Base-by-base conservation (phyloP, 2,113 vertebrate genomes). In the Columba janthina region DNA sequence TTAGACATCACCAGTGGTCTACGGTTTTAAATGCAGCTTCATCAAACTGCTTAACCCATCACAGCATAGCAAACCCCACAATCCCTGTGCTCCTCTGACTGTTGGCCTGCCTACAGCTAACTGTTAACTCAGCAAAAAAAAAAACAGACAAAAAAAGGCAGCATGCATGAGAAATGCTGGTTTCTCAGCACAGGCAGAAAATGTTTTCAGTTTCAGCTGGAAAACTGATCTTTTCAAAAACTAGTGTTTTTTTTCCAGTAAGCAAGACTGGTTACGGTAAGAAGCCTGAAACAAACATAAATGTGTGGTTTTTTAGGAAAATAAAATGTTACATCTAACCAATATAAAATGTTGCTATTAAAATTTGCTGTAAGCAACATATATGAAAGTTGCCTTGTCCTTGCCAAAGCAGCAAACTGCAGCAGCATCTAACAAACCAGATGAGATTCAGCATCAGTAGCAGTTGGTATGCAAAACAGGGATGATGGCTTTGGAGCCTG, bases 171-270 rank as follows among this genome's bases (percentile, higher is more conserved):
- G 97, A 98, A 98, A 94, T 83, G 92, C 90, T 97, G 93, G 93
- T 97, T 98, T 98, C 94, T 98, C 96, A 97, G 93, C 97, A 97
- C 95, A 97, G 95, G 83, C 96, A 89, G 34, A 97, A 97, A 98
- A 96, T 7, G 72, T 96, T 98, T 98, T 98, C 97, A 98, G 97
- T 98, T 98, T 98, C 97, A 98, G 90, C 96, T 98, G 98, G 98
- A 98, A 98, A 98, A 97, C 88, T 74, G 44, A 93, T 94, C 96
- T 97, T 91, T 98, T 97, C 96, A 97, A 97, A 97, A 94, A 96
- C 73, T 51, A 97, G 87, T 92, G 65, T 2, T 93, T 91, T 97
- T 94, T 98, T 98, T 97, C 97, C 98, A 98, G 88, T 97, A 98
- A 98, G 97, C 97, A 97, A 94, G 74, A 77, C 91, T 17, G 11